These are phyloP conservation scores for Chloroceryle amazona DNA, from an alignment of 2,797 vertebrate species.

Conservation along the genomic window DNA sequence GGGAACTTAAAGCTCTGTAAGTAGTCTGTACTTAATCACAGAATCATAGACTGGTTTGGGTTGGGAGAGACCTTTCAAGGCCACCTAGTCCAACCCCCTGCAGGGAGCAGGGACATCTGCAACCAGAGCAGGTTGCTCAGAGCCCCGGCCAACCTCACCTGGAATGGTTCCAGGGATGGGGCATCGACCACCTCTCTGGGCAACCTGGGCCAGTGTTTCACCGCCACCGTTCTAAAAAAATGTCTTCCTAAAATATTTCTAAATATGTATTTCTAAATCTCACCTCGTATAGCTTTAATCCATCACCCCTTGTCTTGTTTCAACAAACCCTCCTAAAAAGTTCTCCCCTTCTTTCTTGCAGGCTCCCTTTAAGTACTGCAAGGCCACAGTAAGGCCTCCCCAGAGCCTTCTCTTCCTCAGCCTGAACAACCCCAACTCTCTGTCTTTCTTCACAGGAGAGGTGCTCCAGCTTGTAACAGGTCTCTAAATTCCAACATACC, in stretches of 20 bases:
- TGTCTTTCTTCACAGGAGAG: not conserved
- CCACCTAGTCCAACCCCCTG: not conserved
- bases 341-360: not conserved
- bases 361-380: not conserved
- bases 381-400: not conserved
- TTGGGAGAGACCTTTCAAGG: not conserved
- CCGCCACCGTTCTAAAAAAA: not conserved
- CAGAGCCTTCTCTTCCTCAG: not conserved
- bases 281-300: not conserved
- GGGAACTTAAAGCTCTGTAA: not conserved
- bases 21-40: not conserved
- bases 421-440: no score
- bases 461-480: not conserved
- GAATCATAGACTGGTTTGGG: not conserved
- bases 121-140: not conserved
- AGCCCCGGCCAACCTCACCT: not conserved
- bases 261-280: not conserved
- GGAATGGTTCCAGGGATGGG: not conserved
- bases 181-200: not conserved
- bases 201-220: not conserved
- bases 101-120: not conserved
- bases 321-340: not conserved
- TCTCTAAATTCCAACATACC: not conserved
- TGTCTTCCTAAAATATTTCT: not conserved
- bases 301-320: not conserved